These are phyloP conservation scores for Abscondita cerata DNA, from an alignment of 2,888 invertebrate species.

Conservation along the genomic window DNA sequence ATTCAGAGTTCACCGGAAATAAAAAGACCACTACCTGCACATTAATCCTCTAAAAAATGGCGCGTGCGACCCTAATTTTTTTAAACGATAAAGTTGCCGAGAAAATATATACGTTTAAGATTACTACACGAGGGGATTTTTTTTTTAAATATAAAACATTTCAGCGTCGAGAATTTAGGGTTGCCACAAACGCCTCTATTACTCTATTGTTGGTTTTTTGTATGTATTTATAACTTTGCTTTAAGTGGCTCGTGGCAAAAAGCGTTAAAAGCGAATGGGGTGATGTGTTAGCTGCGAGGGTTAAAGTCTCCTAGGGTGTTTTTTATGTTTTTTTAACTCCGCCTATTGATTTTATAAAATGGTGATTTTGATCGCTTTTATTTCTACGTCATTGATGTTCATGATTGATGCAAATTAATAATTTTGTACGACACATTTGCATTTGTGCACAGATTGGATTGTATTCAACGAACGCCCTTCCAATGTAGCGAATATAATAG, in stretches of 20 bases:
- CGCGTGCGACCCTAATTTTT: constrained; percentile 38
- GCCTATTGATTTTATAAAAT: constrained; percentile 39
- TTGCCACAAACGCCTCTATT: constrained; percentile 21
- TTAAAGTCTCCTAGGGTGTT: constrained; percentile 35
- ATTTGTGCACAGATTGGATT: no score
- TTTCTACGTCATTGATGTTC: no score
- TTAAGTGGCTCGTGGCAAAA: constrained; percentile 31
- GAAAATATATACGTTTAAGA: constrained; percentile 31
- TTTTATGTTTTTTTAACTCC: constrained; percentile 43
- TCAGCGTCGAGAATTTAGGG: constrained; percentile 21
- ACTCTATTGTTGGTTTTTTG: constrained; percentile 21
- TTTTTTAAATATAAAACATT: constrained; percentile 23
- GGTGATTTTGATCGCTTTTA: constrained; percentile 26
- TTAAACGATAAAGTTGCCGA: constrained; percentile 29
- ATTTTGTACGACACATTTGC: no score
- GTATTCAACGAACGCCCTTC: background rate
- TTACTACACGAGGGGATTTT: constrained; percentile 30
- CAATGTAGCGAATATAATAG: constrained; percentile 21
- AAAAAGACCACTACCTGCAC: constrained; percentile 34
- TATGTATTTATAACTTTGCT: constrained; percentile 26
- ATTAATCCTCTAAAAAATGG: constrained; percentile 34
- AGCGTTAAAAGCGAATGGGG: constrained; percentile 29
- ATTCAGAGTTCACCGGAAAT: constrained; percentile 27
- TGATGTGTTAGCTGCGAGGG: constrained; percentile 31
- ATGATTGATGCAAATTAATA: no score